These are phyloP conservation scores for Diachasmimorpha longicaudata DNA, from an alignment of 1,140 invertebrate genomes.

Conservation along the genomic window DNA sequence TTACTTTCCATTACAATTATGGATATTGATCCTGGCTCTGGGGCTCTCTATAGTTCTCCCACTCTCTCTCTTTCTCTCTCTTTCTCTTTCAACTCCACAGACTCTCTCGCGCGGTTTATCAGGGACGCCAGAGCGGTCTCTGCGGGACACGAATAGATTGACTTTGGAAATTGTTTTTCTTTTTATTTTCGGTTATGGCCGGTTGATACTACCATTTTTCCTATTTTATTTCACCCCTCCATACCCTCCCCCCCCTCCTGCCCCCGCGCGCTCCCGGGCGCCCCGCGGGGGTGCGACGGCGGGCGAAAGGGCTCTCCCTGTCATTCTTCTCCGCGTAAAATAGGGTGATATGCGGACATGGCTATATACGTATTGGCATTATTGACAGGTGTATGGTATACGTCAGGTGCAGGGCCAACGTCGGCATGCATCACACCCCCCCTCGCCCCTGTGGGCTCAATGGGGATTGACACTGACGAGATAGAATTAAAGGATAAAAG, in stretches of 20 bases:
- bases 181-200: neutral
- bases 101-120: conserved; percentile 12
- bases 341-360: neutral
- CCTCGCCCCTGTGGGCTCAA: neutral
- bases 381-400: conserved; percentile 6
- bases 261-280: too few species aligned
- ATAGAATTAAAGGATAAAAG: conserved; percentile 2
- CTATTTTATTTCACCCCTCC: neutral
- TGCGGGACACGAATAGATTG: conserved; percentile 23
- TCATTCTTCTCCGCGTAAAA: neutral
- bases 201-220: neutral
- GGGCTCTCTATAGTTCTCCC: neutral
- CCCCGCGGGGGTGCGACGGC: neutral
- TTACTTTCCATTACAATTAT: conserved; percentile 31
- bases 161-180: conserved; percentile 26
- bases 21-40: conserved; percentile 27
- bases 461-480: conserved; percentile 5
- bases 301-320: neutral
- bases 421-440: neutral
- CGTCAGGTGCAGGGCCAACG: conserved; percentile 3
- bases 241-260: too few species aligned
- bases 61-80: neutral
- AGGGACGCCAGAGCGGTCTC: neutral
- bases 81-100: neutral
- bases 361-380: neutral